A percentile compares a stretch with the other conserved stretches of the same genome.
Evolutionary conservation across 2,888 invertebrate genomes (phyloP).

Genomic region (Sicus ferrugineus): DNA sequence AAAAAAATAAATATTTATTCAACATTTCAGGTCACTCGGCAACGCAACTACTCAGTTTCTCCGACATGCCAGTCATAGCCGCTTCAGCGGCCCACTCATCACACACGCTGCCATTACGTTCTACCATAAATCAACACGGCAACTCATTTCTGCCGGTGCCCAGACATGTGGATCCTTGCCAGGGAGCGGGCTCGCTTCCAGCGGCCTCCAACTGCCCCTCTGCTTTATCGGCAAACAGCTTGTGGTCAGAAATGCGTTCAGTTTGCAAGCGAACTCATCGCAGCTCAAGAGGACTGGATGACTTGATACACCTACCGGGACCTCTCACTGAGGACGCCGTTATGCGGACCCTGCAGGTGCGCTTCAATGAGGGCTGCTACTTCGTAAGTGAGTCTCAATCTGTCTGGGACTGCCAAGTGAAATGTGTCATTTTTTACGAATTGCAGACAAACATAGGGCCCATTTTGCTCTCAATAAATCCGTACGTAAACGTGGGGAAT

Average conservation of each 20-base stretch:
- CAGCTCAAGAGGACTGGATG: conserved; percentile 72
- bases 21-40: neutral
- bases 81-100: conserved; percentile 35
- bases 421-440: conserved; percentile 23
- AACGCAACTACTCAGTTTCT: conserved; percentile 1
- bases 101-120: conserved; percentile 46
- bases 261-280: conserved; percentile 41
- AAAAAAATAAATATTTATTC: no score
- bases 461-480: conserved; percentile 88
- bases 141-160: conserved; percentile 50
- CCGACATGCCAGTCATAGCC: conserved; percentile 37
- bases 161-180: conserved; percentile 58
- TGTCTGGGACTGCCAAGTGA: no score
- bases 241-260: conserved; percentile 16
- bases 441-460: conserved; percentile 92
- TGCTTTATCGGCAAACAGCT: neutral
- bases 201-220: neutral
- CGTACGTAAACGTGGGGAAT: conserved; percentile 86
- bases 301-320: conserved; percentile 90
- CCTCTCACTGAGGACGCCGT: conserved; percentile 95
- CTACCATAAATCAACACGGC: conserved; percentile 32
- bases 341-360: conserved; percentile 87
- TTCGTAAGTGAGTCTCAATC: conserved; percentile 76
- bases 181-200: conserved; percentile 47
- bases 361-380: conserved; percentile 85